Evolutionary conservation across 2,113 vertebrate genomes (phyloP).

Genomic region (Coryphaenoides rupestris): DNA sequence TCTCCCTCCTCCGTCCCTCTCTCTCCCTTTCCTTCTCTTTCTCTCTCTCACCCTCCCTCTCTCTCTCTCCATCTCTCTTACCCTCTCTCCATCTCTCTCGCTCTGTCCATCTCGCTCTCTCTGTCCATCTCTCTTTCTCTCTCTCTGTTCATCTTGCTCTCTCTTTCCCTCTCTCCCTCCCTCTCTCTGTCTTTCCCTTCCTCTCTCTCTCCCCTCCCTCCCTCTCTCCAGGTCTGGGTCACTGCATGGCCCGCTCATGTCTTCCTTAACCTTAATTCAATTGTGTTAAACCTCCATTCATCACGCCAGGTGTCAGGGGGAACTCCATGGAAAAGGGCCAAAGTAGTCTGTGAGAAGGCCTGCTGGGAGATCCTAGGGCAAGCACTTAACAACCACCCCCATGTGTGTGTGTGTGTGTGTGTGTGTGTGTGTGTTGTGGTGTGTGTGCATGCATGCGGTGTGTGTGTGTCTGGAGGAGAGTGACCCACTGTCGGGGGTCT

Average conservation of each 20-base stretch:
- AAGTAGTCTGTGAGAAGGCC: conserved; percentile 47
- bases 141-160: conserved; percentile 66
- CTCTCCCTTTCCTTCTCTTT: conserved; percentile 31
- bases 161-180: conserved; percentile 55
- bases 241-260: conserved; percentile 77
- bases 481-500: conserved; percentile 43
- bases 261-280: conserved; percentile 91
- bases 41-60: conserved; percentile 55
- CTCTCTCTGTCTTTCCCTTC: conserved; percentile 31
- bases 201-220: conserved; percentile 68
- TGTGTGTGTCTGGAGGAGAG: conserved; percentile 32
- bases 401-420: conserved; percentile 14
- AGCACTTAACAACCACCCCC: background rate
- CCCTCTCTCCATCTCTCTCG: conserved; percentile 63
- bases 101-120: conserved; percentile 57
- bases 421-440: background rate
- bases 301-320: conserved; percentile 85
- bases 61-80: conserved; percentile 43
- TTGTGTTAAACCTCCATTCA: conserved; percentile 92
- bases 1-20: conserved; percentile 63
- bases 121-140: conserved; percentile 32
- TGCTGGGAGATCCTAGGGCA: conserved; percentile 23
- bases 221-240: no score
- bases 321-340: conserved; percentile 90
- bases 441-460: background rate